Percentiles rank a stretch among this genome's conserved stretches.
These are phyloP conservation scores for Dunckerocampus dactyliophorus DNA, from an alignment of 2,113 vertebrate species.

Conservation along the genomic window DNA sequence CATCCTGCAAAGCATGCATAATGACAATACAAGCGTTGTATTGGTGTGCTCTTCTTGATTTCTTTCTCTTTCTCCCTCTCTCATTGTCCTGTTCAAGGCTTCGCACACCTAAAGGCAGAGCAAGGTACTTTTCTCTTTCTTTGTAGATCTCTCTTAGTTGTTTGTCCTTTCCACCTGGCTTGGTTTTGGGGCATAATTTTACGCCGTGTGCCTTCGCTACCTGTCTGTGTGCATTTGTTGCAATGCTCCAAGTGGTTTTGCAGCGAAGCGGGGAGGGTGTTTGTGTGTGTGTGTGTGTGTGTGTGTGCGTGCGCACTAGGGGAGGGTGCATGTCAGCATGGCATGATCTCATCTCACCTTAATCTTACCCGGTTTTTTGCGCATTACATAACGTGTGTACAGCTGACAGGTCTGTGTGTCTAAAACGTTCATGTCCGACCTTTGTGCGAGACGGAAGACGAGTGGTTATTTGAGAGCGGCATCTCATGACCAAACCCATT, in stretches of 20 bases:
- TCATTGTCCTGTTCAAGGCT: constrained; percentile 74
- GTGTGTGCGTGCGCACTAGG: constrained; percentile 4
- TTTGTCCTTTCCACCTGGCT: constrained; percentile 24
- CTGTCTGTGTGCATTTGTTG: constrained; percentile 58
- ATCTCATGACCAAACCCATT: too few relatives aligned
- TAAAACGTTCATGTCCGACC: constrained; percentile 43
- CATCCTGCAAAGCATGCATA: constrained; percentile 65
- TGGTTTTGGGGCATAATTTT: constrained; percentile 42
- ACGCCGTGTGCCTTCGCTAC: constrained; percentile 33
- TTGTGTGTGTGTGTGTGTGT: background rate
- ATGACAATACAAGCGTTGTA: constrained; percentile 71
- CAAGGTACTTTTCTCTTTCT: constrained; percentile 80
- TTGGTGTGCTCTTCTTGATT: constrained; percentile 69
- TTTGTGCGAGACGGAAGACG: constrained; percentile 8
- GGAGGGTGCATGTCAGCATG: constrained; percentile 30
- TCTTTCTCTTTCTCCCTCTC: constrained; percentile 42
- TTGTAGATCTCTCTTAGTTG: constrained; percentile 9
- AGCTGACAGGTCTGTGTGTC: constrained; percentile 24
- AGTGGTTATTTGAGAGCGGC: too few relatives aligned
- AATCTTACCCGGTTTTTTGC: constrained; percentile 42
- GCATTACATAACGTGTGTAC: constrained; percentile 54
- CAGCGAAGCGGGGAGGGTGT: constrained; percentile 21
- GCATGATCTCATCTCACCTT: constrained; percentile 47
- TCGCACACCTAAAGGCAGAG: constrained; percentile 91
- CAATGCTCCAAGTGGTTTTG: constrained; percentile 30